Conservation (phyloP, 1,140 invertebrate species). For the Olivierus martensii region DNA sequence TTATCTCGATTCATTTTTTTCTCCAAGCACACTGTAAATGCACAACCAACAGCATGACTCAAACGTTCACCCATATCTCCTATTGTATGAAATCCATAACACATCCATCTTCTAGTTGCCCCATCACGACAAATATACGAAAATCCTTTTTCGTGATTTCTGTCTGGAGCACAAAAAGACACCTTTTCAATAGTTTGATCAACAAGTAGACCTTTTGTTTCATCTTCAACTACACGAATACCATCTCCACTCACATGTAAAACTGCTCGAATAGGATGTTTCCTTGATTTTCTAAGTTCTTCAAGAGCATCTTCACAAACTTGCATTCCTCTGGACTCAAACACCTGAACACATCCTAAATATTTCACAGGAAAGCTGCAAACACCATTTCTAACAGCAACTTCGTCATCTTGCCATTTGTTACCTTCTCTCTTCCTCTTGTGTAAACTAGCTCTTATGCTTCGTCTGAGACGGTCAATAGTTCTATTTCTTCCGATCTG, state of each 20-base stretch:
- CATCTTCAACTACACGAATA: slow-evolving; percentile 92
- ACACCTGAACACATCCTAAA: slow-evolving; percentile 96
- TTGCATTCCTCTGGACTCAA: slow-evolving; percentile 97
- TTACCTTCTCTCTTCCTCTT: slow-evolving; percentile 79
- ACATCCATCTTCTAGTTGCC: slow-evolving; percentile 91
- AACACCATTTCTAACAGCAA: slow-evolving; percentile 79
- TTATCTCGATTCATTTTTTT: slow-evolving; percentile 95
- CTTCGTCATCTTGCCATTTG: slow-evolving; percentile 94
- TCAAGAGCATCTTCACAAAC: slow-evolving; percentile 98
- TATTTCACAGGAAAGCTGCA: slow-evolving; percentile 62
- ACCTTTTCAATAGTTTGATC: slow-evolving; percentile 99
- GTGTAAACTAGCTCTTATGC: slow-evolving; percentile 82
- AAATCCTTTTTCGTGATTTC: slow-evolving; percentile 96
- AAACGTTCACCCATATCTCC: slow-evolving; percentile 95
- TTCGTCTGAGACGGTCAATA: slow-evolving; percentile 80
- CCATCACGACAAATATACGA: slow-evolving; percentile 81
- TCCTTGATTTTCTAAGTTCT: slow-evolving; percentile 48
- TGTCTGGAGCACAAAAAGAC: slow-evolving; percentile 97
- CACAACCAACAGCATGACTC: slow-evolving; percentile 97
- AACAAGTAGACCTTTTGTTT: slow-evolving; percentile 95
- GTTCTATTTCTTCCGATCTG: too few species aligned
- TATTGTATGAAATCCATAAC: slow-evolving; percentile 92
- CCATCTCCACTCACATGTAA: slow-evolving; percentile 96
- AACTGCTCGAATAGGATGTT: slow-evolving; percentile 71
- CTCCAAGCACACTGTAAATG: slow-evolving; percentile 95